Base-by-base conservation (phyloP, 2,888 invertebrate genomes). In the Celastrina argiolus region DNA sequence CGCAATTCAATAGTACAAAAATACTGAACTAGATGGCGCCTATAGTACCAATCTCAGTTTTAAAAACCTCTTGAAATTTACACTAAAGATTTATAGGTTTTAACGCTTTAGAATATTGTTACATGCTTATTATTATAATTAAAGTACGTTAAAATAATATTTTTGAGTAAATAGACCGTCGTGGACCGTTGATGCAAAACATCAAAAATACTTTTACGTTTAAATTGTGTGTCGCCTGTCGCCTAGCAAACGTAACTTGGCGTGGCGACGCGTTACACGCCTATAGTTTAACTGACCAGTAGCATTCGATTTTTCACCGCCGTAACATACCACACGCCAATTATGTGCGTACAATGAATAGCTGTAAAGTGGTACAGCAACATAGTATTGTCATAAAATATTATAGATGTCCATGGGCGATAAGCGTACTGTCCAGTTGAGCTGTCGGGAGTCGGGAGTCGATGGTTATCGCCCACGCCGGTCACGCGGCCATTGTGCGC, bases 401-500 rank as follows among this genome's bases (percentile, higher is more conserved):
- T 66, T 59, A 66, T 66, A 66, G 66, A 59, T 59, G 66, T 66
- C 59, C 66, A 42, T n/a, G 16, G 18, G 31, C 59, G 42, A 68
- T 68, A 65, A 63, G 56, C 64, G 66, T 51, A 61, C 65, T 67
- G 31, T 66, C 56, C 39, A 63, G 67, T 56, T 59, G 66, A 64
- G 59, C 34, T 45, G 69, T 69, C 67, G 63, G 66, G 65, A 66
- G 73, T 68, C 65, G 68, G n/a, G n/a, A n/a, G n/a, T 66, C 69
- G 85, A 87, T 87, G 81, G 78, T 81, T 81, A 85, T 87, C 87
- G 79, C 77, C 75, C 75, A 76, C 73, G 75, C 74, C 75, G 80
- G 84, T 86, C 87, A 87, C 86, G 87, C 81, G 82, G 81, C 82
- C 80, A 87, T 88, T 88, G 88, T 87, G 82, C 77, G 70, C 70